Conservation (phyloP, 2,888 invertebrate genomes). For the Furcula furcula region DNA sequence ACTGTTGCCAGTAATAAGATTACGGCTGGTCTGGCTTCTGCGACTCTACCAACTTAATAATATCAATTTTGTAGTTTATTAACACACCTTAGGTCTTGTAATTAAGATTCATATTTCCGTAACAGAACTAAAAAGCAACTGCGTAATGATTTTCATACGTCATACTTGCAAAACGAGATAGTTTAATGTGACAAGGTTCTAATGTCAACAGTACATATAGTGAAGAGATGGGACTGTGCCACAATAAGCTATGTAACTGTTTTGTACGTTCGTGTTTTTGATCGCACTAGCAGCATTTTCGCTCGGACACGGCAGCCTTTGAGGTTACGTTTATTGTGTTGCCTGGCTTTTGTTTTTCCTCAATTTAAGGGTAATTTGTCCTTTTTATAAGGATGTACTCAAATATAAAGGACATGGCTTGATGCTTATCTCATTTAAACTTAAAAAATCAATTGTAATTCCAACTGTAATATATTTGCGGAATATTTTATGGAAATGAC, state of each 20-base stretch:
- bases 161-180: constrained; percentile 44
- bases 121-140: constrained; percentile 20
- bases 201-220: constrained; percentile 31
- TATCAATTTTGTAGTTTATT: constrained; percentile 11
- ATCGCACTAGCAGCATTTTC: constrained; percentile 57
- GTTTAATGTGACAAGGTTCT: constrained; percentile 48
- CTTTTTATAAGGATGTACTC: too few species aligned
- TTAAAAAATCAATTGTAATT: too few species aligned
- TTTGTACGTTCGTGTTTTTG: constrained; percentile 49
- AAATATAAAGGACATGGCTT: too few species aligned
- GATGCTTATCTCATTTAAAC: too few species aligned
- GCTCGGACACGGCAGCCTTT: constrained; percentile 66
- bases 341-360: constrained; percentile 50
- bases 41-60: constrained; percentile 19
- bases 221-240: constrained; percentile 45
- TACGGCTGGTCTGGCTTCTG: constrained; percentile 45
- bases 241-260: constrained; percentile 31
- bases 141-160: constrained; percentile 34
- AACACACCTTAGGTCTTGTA: constrained; percentile 30
- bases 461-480: too few species aligned
- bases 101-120: too few species aligned
- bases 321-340: constrained; percentile 67
- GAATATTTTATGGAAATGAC: too few species aligned
- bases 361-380: too few species aligned
- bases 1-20: constrained; percentile 47